phyloP scores from a whole-genome alignment of 2,113 vertebrate species.

The Perca flavescens region DNA sequence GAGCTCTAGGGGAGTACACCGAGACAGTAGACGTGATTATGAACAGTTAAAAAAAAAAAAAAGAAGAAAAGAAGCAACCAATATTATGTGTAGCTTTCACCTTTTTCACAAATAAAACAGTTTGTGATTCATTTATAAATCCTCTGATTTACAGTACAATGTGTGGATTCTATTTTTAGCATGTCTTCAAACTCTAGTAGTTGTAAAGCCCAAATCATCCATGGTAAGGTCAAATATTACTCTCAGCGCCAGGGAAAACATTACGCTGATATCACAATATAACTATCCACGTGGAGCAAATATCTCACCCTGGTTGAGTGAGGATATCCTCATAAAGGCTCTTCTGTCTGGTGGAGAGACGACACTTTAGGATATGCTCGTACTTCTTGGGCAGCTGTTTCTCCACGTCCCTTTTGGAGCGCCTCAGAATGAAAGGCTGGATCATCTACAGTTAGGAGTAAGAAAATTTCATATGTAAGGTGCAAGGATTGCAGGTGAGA shows the following conservation, averaged over 20 bases:
- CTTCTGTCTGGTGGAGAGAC: constrained; percentile 91
- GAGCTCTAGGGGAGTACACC: constrained; percentile 80
- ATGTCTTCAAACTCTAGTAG: not conserved
- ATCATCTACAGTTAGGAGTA: constrained; percentile 86
- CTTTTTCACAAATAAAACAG: not conserved
- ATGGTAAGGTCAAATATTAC: not conserved
- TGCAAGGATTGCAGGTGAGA: not conserved
- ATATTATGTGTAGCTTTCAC: not conserved
- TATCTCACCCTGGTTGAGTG: constrained; percentile 87
- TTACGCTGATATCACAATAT: not conserved
- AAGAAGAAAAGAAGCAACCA: not conserved
- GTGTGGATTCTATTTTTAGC: too few relatives aligned
- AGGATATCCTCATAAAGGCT: constrained; percentile 94
- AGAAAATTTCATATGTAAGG: not conserved
- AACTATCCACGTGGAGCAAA: not conserved
- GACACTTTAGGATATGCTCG: constrained; percentile 93
- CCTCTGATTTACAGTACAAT: not conserved
- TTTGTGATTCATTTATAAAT: not conserved
- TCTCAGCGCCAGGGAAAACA: not conserved
- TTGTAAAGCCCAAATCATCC: not conserved
- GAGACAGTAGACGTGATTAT: constrained; percentile 20
- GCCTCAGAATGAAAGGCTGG: constrained; percentile 92
- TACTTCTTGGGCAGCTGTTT: constrained; percentile 95
- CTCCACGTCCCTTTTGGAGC: constrained; percentile 94
- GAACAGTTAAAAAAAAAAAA: not conserved